Evolutionary conservation across 1,140 invertebrate genomes (phyloP), one percentile per base, ranked within the genome.

Genomic region (Drosophila pallidifrons): DNA sequence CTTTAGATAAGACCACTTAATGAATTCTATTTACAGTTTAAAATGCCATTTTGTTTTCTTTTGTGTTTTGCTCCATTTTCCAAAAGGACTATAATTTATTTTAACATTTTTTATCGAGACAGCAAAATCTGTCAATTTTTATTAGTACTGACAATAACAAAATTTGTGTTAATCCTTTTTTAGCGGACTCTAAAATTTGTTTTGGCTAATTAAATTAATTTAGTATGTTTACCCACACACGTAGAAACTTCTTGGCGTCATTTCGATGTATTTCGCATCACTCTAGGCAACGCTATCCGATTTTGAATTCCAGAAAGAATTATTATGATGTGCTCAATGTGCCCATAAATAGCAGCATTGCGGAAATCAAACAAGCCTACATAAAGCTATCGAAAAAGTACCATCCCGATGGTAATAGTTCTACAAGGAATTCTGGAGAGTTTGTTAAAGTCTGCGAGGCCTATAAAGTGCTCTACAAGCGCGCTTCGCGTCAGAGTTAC

Each of bases 241-340:
- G 66, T 1, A 71, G 2, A n/a, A 49, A 51, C 7, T 16, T 32
- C 3, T 16, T 41, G 10, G 30, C 11, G 8, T n/a, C n/a, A 11
- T 20, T 65, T 28, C 79, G 82, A 1, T 15, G 3, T 1, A 41
- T 87, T 20, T 20, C 20, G 58, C 72, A 46, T 25, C 28, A 67
- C 5, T 32, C 82, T 0, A 60, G 51, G 5, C 52, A 51, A 13
- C 54, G 30, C 7, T n/a, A 60, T 1, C 30, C 47, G 0, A 32
- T 63, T n/a, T 11, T 49, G 38, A 5, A 38, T 3, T 20, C 10
- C 8, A 32, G 5, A 2, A 69, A 74, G 58, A 88, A 58, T 59
- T 75, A 75, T 13, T 88, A 88, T 45, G 75, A 88, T 47, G 77
- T 85, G 28, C 81, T 88, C 6, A 76, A 89, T 2, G 61, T 88